Conservation (phyloP, 2,113 vertebrate genomes). For the Indicator maculatus region DNA sequence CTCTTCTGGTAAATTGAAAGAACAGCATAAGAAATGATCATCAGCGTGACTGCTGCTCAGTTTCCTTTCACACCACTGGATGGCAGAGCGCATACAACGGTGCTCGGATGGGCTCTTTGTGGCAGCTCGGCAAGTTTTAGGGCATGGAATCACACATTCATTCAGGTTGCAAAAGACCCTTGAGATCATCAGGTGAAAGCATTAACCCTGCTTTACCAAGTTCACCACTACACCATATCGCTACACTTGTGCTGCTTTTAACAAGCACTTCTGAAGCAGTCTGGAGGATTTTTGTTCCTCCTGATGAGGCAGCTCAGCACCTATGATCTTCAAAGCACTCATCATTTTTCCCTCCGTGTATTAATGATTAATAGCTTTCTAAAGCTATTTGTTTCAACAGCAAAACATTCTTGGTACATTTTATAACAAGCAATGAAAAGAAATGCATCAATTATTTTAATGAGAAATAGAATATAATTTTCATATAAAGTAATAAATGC, state of each 20-base stretch:
- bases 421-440: neutral
- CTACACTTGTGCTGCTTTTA: neutral
- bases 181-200: too few species aligned
- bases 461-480: neutral
- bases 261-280: neutral
- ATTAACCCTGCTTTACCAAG: too few species aligned
- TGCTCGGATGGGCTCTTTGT: neutral
- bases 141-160: too few species aligned
- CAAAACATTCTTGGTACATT: neutral
- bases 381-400: neutral
- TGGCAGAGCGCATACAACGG: neutral
- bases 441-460: neutral
- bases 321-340: neutral
- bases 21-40: neutral
- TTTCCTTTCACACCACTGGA: constrained; percentile 38
- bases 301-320: neutral
- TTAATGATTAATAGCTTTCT: neutral
- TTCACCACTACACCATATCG: too few species aligned
- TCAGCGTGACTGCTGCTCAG: neutral
- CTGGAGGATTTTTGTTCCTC: neutral
- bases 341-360: neutral
- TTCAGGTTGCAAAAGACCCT: too few species aligned
- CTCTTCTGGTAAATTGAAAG: fast-evolving
- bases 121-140: fast-evolving
- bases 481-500: too few species aligned